phyloP scores from a whole-genome alignment of 2,113 vertebrate species.

The Nyctibius bracteatus region DNA sequence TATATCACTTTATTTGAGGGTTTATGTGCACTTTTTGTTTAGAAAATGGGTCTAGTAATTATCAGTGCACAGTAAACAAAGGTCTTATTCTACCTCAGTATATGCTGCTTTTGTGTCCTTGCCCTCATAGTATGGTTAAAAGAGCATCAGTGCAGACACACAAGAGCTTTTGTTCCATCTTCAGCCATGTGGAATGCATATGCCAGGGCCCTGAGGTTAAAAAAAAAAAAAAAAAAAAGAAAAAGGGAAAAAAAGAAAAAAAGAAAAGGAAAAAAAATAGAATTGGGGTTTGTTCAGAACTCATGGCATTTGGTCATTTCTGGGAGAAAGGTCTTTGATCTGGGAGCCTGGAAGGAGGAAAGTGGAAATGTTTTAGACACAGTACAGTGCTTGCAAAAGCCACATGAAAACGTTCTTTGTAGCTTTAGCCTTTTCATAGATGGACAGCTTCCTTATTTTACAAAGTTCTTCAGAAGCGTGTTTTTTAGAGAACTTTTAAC shows the following conservation, averaged over 20 bases:
- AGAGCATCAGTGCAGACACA: slow-evolving; percentile 48
- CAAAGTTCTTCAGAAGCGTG: slow-evolving; percentile 49
- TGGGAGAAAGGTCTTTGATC: slow-evolving; percentile 80
- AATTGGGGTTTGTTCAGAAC: slow-evolving; percentile 72
- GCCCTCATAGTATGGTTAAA: slow-evolving; percentile 41
- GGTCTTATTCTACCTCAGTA: slow-evolving; percentile 5
- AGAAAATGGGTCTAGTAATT: not conserved
- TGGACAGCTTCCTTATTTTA: slow-evolving; percentile 73
- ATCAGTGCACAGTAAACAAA: slow-evolving; percentile 21
- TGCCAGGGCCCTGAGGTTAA: slow-evolving; percentile 73
- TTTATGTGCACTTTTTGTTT: slow-evolving; percentile 16
- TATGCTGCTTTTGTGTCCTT: not conserved
- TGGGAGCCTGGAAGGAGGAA: slow-evolving; percentile 66
- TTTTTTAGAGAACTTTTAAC: slow-evolving; percentile 28
- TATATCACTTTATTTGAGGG: slow-evolving; percentile 1
- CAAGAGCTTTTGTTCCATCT: slow-evolving; percentile 79
- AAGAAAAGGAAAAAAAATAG: slow-evolving; percentile 49
- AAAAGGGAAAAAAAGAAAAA: not conserved
- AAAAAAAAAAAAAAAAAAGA: not conserved
- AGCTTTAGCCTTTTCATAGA: slow-evolving; percentile 72
- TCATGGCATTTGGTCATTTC: slow-evolving; percentile 78
- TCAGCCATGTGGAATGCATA: slow-evolving; percentile 88
- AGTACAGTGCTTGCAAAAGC: slow-evolving; percentile 74
- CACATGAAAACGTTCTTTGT: slow-evolving; percentile 82
- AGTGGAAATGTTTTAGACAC: slow-evolving; percentile 77